Evolutionary conservation across 2,888 invertebrate genomes (phyloP).

Genomic region (Dryobota labecula): DNA sequence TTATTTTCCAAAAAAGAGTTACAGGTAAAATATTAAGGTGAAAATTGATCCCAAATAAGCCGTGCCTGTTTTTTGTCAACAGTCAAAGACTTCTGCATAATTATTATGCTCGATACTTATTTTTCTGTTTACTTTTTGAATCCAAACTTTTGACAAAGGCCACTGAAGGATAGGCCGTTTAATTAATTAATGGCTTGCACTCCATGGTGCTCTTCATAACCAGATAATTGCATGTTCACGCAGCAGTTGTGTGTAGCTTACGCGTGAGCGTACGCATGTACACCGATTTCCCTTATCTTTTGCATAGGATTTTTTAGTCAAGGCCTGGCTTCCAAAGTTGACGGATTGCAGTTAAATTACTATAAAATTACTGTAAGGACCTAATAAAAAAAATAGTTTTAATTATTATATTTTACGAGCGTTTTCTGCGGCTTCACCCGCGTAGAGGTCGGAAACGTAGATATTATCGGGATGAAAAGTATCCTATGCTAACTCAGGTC

Average conservation of each 20-base stretch:
- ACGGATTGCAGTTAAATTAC: neutral
- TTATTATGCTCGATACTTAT: neutral
- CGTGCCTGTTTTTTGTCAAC: neutral
- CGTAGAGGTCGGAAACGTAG: no score
- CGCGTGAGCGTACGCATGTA: constrained; percentile 46
- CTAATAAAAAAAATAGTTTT: neutral
- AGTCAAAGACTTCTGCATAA: neutral
- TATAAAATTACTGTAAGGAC: neutral
- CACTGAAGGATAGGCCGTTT: neutral
- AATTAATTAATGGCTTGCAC: neutral
- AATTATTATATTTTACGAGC: neutral
- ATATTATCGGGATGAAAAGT: no score
- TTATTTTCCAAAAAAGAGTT: neutral
- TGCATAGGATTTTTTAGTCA: neutral
- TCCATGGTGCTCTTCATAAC: neutral
- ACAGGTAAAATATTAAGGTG: neutral
- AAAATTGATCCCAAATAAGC: neutral
- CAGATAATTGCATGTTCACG: constrained; percentile 8
- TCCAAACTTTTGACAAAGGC: neutral
- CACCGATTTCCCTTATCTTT: constrained; percentile 7
- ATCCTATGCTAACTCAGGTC: no score
- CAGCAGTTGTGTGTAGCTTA: neutral
- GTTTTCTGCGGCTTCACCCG: neutral
- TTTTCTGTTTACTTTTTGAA: neutral
- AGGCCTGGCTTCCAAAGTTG: no score